A percentile compares a stretch with the other conserved stretches of the same genome.
Conservation (phyloP, 2,888 invertebrate species). For the Diaperis boleti region DNA sequence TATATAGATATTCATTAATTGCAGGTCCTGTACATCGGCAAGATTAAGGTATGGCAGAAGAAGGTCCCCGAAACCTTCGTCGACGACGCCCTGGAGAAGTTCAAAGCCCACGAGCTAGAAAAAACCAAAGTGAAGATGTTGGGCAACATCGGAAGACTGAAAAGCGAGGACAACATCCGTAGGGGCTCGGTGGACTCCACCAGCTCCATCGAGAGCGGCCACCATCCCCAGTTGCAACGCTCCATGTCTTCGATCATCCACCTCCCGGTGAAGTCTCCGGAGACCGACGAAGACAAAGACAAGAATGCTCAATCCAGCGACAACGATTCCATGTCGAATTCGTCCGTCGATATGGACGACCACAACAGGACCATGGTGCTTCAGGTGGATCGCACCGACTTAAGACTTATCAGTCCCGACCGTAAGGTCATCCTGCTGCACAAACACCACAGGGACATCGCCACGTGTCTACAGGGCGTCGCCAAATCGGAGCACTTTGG, state of each 20-base stretch:
- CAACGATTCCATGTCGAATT: conserved; percentile 37
- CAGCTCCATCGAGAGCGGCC: conserved; percentile 47
- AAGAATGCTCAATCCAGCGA: conserved; percentile 36
- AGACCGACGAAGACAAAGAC: conserved; percentile 25
- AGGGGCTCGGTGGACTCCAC: conserved; percentile 63
- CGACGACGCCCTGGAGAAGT: conserved; percentile 90
- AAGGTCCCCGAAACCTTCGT: conserved; percentile 90
- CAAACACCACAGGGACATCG: conserved; percentile 89
- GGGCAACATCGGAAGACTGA: conserved; percentile 56
- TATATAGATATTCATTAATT: conserved; percentile 12
- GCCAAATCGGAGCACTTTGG: conserved; percentile 89
- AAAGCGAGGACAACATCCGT: conserved; percentile 58
- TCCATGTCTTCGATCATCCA: conserved; percentile 53
- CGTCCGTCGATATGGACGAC: conserved; percentile 66
- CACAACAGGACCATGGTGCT: conserved; percentile 95
- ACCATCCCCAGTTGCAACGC: conserved; percentile 49
- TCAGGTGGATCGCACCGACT: conserved; percentile 87
- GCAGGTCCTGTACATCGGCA: conserved; percentile 90
- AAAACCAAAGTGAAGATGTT: conserved; percentile 66
- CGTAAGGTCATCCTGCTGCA: conserved; percentile 90
- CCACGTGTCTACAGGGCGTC: conserved; percentile 89
- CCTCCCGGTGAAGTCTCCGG: conserved; percentile 35
- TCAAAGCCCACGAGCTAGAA: conserved; percentile 83
- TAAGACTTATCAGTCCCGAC: conserved; percentile 93
- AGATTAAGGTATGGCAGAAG: conserved; percentile 88